phyloP scores from a whole-genome alignment of 2,113 vertebrate genomes.

The Scatophagus argus region DNA sequence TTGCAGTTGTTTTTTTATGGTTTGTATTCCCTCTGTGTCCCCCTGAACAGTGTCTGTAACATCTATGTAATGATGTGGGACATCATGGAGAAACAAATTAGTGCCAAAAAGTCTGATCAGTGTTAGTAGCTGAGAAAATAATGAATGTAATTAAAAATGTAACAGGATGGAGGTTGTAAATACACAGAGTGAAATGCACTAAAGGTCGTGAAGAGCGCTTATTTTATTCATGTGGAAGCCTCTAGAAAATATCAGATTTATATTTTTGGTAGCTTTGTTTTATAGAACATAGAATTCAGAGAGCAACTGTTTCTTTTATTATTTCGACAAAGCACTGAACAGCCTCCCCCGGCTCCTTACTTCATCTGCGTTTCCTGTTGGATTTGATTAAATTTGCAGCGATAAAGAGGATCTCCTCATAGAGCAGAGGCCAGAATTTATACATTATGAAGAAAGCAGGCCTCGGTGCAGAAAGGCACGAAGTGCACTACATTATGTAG shows the following conservation, averaged over 20 bases:
- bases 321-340: not conserved
- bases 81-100: not conserved
- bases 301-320: constrained; percentile 7
- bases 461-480: not conserved
- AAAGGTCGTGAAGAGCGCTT: constrained; percentile 21
- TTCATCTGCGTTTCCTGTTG: constrained; percentile 1
- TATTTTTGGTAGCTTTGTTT: constrained; percentile 47
- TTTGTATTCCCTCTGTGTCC: constrained; percentile 3
- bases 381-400: constrained; percentile 35
- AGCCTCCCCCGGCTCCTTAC: not conserved
- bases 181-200: constrained; percentile 42
- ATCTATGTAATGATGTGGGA: constrained; percentile 31
- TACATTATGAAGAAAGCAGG: constrained; percentile 46
- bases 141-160: constrained; percentile 54
- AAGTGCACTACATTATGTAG: constrained; percentile 48
- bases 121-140: constrained; percentile 12
- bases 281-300: not conserved
- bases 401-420: not conserved
- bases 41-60: constrained; percentile 35
- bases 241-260: constrained; percentile 15
- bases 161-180: constrained; percentile 46
- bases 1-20: not conserved
- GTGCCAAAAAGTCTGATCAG: constrained; percentile 55
- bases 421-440: constrained; percentile 33
- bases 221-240: constrained; percentile 19